Base-by-base conservation (phyloP, 2,888 invertebrate species). In the Pecten maximus region DNA sequence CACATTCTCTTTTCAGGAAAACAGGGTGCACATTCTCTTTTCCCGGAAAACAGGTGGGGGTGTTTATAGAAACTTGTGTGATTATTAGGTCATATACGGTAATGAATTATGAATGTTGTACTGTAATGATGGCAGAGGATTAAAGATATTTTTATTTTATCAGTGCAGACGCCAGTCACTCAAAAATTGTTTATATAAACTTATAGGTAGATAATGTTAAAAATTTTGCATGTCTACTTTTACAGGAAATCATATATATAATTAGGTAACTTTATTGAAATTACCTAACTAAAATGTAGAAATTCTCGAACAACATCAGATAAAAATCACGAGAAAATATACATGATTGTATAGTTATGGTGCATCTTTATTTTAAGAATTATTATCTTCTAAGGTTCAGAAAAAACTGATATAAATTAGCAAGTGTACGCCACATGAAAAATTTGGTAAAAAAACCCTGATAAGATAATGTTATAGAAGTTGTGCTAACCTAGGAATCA, bases 321-420 rank as follows among this genome's bases (percentile, higher is more conserved):
- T 12, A 74, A 35, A 74, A 35, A 74, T 0, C 35, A 74, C 35
- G 15, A 28, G 74, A 74, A 74, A 74, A 74, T 74, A 10, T 44
- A 10, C 44, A 44, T 10, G 44, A 44, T 44, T 10, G 28, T 28
- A 28, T 12, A 35, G 10, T 35, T 28, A 28, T 23, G 23, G 35
- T 35, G 16, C 28, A 35, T 35, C 35, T 74, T 74, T 74, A 74
- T 74, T 74, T 35, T 74, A 16, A 15, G 74, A 74, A 74, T 28
- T 35, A 23, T 54, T 54, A 74, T 74, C 74, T 74, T 74, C 35
- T 28, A 35, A 2, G 28, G 35, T 35, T 74, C 28, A 35, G 28
- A 28, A 74, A 74, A 74, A 74, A 28, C 35, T 74, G 35, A 35
- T 28, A 74, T 54, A 74, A 74, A 74, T 74, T 74, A 74, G 74